phyloP scores from a whole-genome alignment of 2,888 invertebrate species.

The Drosophila falleni region DNA sequence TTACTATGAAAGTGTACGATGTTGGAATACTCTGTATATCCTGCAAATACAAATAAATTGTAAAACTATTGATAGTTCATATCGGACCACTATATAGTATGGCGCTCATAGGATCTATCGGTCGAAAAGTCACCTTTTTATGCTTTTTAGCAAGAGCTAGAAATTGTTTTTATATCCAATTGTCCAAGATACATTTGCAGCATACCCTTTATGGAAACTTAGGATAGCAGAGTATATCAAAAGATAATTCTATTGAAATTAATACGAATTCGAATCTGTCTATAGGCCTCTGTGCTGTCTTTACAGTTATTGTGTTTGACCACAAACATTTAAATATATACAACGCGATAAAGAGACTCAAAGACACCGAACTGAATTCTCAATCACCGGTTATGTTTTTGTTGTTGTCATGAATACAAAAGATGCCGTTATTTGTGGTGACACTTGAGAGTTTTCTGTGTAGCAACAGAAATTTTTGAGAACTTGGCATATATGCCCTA shows the following conservation, averaged over 20 bases:
- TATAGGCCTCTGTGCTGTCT: slow-evolving; percentile 14
- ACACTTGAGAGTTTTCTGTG: slow-evolving; percentile 54
- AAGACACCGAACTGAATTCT: slow-evolving; percentile 23
- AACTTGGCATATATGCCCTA: background rate
- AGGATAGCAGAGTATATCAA: background rate
- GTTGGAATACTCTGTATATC: no score
- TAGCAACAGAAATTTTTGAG: slow-evolving; percentile 1
- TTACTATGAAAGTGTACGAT: no score
- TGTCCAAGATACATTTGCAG: background rate
- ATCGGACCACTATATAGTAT: no score
- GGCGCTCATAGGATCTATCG: no score
- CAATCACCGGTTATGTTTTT: slow-evolving; percentile 59
- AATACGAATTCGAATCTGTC: slow-evolving; percentile 35
- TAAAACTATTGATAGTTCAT: no score
- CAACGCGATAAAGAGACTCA: slow-evolving; percentile 19
- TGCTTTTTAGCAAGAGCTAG: no score
- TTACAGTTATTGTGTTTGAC: slow-evolving; percentile 71
- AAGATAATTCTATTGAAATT: slow-evolving; percentile 19
- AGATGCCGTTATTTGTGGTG: slow-evolving; percentile 51
- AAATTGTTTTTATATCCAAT: no score
- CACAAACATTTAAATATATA: slow-evolving; percentile 66
- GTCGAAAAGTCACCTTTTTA: no score
- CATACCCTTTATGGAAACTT: background rate
- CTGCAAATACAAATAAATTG: no score
- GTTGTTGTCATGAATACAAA: slow-evolving; percentile 35